These are phyloP conservation scores for Bombyx huttoni DNA, from an alignment of 2,888 invertebrate species.

Conservation along the genomic window DNA sequence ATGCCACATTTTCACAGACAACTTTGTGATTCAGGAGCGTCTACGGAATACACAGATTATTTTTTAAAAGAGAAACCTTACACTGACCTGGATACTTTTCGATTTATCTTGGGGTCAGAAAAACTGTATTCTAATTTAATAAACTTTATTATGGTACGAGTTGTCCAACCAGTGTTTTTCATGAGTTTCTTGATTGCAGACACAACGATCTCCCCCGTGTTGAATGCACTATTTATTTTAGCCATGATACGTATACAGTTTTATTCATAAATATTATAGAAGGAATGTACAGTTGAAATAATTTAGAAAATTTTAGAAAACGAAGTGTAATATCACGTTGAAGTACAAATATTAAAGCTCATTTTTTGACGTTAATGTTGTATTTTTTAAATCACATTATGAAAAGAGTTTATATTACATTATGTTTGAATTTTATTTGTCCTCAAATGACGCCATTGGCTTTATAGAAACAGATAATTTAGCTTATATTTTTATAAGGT, in stretches of 20 bases:
- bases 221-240: constrained; percentile 4
- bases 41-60: no score
- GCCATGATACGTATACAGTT: constrained; percentile 2
- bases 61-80: not conserved
- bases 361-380: not conserved
- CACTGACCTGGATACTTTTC: constrained; percentile 35
- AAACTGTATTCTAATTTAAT: constrained; percentile 37
- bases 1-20: no score
- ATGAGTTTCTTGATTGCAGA: constrained; percentile 39
- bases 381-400: no score
- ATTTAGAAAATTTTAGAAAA: not conserved
- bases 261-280: not conserved
- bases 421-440: no score
- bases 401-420: no score
- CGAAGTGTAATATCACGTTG: not conserved
- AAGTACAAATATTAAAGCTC: not conserved
- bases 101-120: constrained; percentile 24
- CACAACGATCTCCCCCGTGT: constrained; percentile 34
- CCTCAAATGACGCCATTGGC: no score
- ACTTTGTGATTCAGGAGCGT: no score
- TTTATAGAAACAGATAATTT: no score
- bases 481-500: no score
- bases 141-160: constrained; percentile 42
- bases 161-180: constrained; percentile 44
- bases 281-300: not conserved